Evolutionary conservation across 2,888 invertebrate genomes (phyloP).

Genomic region (Alloplasta piceator): DNA sequence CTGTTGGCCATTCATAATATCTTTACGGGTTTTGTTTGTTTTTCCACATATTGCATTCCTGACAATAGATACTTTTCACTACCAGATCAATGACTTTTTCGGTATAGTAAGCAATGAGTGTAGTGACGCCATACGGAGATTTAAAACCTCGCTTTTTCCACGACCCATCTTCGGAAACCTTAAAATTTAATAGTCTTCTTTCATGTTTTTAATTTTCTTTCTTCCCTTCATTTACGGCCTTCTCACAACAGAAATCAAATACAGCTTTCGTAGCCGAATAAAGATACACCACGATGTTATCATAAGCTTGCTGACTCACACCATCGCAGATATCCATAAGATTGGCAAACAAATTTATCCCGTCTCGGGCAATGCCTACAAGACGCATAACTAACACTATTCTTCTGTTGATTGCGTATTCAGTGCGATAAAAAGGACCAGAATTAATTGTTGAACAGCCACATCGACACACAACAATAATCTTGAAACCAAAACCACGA

Average conservation of each 20-base stretch:
- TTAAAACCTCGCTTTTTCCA: slow-evolving; percentile 54
- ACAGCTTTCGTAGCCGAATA: slow-evolving; percentile 39
- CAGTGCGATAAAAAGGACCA: slow-evolving; percentile 65
- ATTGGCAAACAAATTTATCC: slow-evolving; percentile 68
- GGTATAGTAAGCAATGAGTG: slow-evolving; percentile 14
- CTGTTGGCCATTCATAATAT: slow-evolving; percentile 60
- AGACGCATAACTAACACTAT: slow-evolving; percentile 61
- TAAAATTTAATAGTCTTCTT: slow-evolving; percentile 30
- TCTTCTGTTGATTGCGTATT: slow-evolving; percentile 69
- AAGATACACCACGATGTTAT: slow-evolving; percentile 15
- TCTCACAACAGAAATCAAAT: slow-evolving; percentile 55
- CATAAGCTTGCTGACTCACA: slow-evolving; percentile 47
- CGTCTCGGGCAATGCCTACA: slow-evolving; percentile 62
- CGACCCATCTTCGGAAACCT: slow-evolving; percentile 30
- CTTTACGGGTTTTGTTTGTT: slow-evolving; percentile 43
- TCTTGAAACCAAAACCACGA: slow-evolving; percentile 70
- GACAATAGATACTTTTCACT: slow-evolving; percentile 50
- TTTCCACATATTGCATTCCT: slow-evolving; percentile 35
- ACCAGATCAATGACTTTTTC: slow-evolving; percentile 54
- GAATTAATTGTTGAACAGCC: slow-evolving; percentile 61
- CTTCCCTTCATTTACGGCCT: slow-evolving; percentile 59
- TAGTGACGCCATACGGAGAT: background rate
- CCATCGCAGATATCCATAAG: slow-evolving; percentile 37
- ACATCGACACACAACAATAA: slow-evolving; percentile 63
- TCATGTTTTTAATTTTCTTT: slow-evolving; percentile 50